phyloP scores from a whole-genome alignment of 2,113 vertebrate species.

The Lethenteron camtschaticum region DNA sequence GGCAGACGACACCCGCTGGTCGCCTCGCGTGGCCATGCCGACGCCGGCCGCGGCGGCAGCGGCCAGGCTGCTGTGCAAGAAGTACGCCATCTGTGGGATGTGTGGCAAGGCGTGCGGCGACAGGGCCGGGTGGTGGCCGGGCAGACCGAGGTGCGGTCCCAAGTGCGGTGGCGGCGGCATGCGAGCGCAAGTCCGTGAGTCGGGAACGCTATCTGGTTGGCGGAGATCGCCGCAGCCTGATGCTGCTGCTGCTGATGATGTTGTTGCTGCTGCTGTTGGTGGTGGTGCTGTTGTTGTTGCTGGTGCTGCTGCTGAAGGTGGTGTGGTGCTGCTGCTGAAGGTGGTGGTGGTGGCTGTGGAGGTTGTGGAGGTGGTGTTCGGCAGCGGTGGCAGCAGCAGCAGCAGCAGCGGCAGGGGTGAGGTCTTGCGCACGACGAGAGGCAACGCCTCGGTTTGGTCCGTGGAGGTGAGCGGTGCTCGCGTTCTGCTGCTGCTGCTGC shows the following conservation, averaged over 20 bases:
- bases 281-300: too few relatives aligned
- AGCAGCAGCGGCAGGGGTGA: neutral
- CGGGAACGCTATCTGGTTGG: neutral
- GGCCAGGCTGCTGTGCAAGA: slow-evolving; percentile 3
- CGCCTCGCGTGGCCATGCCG: neutral
- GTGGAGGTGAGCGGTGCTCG: neutral
- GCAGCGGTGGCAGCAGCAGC: too few relatives aligned
- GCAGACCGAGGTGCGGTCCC: neutral
- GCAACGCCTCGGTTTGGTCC: neutral
- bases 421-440: neutral
- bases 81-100: slow-evolving; percentile 4
- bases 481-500: too few relatives aligned
- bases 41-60: slow-evolving; percentile 1
- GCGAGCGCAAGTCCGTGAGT: slow-evolving; percentile 1
- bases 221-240: neutral
- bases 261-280: too few relatives aligned
- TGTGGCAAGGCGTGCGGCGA: neutral
- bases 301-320: too few relatives aligned
- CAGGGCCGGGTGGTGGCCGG: neutral
- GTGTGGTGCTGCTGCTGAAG: too few relatives aligned
- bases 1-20: too few relatives aligned
- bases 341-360: too few relatives aligned
- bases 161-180: neutral
- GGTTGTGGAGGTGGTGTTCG: too few relatives aligned
- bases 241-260: too few relatives aligned